Base-by-base conservation (phyloP, 1,140 invertebrate species). In the Notospermus geniculatus region DNA sequence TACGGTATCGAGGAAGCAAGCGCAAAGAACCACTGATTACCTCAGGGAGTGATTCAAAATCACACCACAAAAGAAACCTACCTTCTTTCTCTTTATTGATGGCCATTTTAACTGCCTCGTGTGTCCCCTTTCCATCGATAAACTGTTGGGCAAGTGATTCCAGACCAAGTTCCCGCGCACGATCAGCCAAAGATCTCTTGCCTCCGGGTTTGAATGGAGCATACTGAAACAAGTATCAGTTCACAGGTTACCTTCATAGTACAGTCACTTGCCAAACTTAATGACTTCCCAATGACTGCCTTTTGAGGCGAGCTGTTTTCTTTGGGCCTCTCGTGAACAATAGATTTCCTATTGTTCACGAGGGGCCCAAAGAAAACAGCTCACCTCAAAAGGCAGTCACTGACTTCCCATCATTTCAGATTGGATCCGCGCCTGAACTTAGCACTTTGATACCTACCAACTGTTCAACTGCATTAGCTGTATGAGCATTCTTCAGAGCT, bases 121-220 rank as follows among this genome's bases (percentile, higher is more conserved):
- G 9, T 45, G 29, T n/a, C 7, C 5, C 29, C 19, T 86, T 64
- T 85, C 82, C 1, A 91, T 78, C 15, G 32, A 36, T 36, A 15
- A 36, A 36, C 45, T 76, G 77, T 19, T 86, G 62, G 22, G 90
- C 89, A 68, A 85, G 72, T 25, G 80, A 71, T 72, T 88, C 88
- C 59, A 95, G 80, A 11, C 91, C 91, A 22, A 92, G 71, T 15
- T 87, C 84, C 62, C 87, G 86, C 0, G 91, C 91, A 73, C 87
- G 85, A 64, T 92, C 90, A 28, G 90, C 89, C 53, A 92, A 78
- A 28, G 88, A 88, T 57, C 86, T 79, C 69, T 90, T 91, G 52
- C 84, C 83, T 28, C 85, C 84, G 11, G 86, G 82, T 82, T 93
- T 93, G 65, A 88, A 90, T 22, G 91, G 88, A 1, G 90, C 88